phyloP scores from a whole-genome alignment of 2,797 vertebrate species.

The Mionectes olivaceus region DNA sequence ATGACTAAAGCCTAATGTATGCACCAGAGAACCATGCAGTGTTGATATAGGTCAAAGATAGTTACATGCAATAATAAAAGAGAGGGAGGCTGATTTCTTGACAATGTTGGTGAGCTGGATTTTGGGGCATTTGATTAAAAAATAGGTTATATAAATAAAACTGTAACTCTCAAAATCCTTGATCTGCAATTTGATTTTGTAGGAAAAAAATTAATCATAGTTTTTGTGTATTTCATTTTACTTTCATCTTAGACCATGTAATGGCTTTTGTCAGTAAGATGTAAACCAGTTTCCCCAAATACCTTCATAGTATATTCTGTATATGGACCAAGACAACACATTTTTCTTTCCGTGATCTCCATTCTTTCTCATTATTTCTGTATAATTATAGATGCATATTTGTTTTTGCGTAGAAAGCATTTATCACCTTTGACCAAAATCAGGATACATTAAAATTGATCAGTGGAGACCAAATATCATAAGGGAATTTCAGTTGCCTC shows the following conservation, averaged over 20 bases:
- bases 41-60: neutral
- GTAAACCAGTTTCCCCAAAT: neutral
- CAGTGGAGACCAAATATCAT: neutral
- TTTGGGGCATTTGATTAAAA: neutral
- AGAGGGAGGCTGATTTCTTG: neutral
- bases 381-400: neutral
- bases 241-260: neutral
- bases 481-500: neutral
- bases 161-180: neutral
- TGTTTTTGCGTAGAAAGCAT: neutral
- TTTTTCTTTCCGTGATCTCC: neutral
- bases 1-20: neutral
- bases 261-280: neutral
- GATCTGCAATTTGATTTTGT: neutral
- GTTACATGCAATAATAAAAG: neutral
- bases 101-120: neutral
- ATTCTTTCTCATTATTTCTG: neutral
- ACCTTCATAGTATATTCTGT: neutral
- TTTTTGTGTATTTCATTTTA: neutral
- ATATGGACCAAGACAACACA: neutral
- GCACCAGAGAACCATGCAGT: neutral
- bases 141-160: neutral
- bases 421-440: neutral
- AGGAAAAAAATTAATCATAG: neutral
- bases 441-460: neutral